Evolutionary conservation across 2,797 vertebrate genomes (phyloP).

Genomic region (Falco columbarius): DNA sequence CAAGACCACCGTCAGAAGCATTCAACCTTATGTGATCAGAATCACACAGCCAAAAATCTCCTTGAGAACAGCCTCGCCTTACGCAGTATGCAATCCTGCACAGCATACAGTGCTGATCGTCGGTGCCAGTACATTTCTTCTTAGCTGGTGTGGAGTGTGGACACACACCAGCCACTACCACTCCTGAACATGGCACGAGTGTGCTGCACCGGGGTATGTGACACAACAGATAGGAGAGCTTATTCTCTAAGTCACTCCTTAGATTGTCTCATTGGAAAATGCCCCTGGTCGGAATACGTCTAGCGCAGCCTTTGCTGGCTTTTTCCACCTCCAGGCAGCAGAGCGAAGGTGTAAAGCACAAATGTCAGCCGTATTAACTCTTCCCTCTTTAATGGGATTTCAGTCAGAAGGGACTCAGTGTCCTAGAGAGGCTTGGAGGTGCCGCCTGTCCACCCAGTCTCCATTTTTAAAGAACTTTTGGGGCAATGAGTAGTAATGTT

Average conservation of each 20-base stretch:
- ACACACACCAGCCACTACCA: not conserved
- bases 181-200: not conserved
- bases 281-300: not conserved
- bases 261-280: not conserved
- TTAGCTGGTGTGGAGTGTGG: fast-evolving
- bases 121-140: not conserved
- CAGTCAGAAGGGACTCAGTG: not conserved
- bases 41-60: not conserved
- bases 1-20: not conserved
- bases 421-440: not conserved
- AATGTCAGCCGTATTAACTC: not conserved
- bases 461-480: not conserved
- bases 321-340: not conserved
- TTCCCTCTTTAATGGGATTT: not conserved
- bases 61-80: fast-evolving
- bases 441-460: not conserved
- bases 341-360: not conserved
- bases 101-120: fast-evolving
- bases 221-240: not conserved
- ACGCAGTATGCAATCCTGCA: fast-evolving
- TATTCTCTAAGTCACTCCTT: not conserved
- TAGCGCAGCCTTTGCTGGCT: not conserved
- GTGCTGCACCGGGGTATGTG: not conserved
- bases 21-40: not conserved
- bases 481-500: not conserved